A percentile compares a stretch with the other conserved stretches of the same genome.
phyloP scores from a whole-genome alignment of 2,888 invertebrate genomes.

The Xylota sylvarum region DNA sequence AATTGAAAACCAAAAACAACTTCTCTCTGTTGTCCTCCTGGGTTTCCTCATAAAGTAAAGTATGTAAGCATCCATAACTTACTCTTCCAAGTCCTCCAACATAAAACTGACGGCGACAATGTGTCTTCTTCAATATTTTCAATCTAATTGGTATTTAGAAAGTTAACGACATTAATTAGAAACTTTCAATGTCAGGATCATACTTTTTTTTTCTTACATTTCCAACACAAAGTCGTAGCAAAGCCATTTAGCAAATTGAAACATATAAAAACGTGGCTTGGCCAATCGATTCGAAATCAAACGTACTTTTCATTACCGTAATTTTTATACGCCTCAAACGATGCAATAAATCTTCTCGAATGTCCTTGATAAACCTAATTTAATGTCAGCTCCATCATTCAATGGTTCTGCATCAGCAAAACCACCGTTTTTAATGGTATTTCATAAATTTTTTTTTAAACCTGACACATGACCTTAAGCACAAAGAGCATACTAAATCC shows the following conservation, averaged over 20 bases:
- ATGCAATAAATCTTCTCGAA: not conserved
- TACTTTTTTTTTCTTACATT: not conserved
- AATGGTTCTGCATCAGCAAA: not conserved
- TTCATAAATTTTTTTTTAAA: slow-evolving; percentile 3
- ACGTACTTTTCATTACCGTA: slow-evolving; percentile 3
- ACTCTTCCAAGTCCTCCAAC: not conserved
- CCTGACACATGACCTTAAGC: not conserved
- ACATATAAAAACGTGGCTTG: not conserved
- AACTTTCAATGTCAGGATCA: not conserved
- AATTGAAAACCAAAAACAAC: too few species aligned
- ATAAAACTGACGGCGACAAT: not conserved
- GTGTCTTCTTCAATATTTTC: not conserved
- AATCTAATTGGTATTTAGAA: not conserved
- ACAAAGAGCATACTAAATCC: not conserved
- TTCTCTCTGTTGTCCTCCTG: too few species aligned
- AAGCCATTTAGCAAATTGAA: not conserved
- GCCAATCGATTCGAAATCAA: not conserved
- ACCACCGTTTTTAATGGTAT: not conserved
- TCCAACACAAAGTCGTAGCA: not conserved
- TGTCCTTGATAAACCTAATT: not conserved
- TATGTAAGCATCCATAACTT: not conserved
- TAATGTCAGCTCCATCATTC: not conserved
- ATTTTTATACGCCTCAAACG: not conserved
- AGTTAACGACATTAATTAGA: slow-evolving; percentile 1
- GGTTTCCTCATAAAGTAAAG: too few species aligned